A percentile compares a stretch with the other conserved stretches of the same genome.
Conservation (phyloP, 2,888 invertebrate genomes). For the Papilio elwesi region DNA sequence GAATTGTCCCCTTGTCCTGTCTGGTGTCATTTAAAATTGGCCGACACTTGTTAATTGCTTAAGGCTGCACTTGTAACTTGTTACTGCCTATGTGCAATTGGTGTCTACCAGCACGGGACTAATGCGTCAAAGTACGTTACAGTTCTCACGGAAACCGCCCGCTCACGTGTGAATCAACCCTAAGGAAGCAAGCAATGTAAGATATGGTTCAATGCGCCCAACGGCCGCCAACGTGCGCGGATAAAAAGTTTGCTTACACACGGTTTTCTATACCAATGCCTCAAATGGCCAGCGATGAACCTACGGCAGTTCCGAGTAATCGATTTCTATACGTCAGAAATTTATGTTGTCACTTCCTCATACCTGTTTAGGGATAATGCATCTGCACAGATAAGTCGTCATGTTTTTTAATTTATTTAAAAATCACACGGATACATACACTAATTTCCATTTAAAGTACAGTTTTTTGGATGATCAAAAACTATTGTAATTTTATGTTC, state of each 20-base stretch:
- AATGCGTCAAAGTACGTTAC: slow-evolving; percentile 65
- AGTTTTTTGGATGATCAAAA: too few species aligned
- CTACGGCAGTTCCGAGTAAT: slow-evolving; percentile 27
- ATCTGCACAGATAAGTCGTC: slow-evolving; percentile 3
- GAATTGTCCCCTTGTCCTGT: slow-evolving; percentile 57
- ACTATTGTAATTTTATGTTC: too few species aligned
- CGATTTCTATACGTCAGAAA: not conserved
- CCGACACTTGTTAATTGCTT: slow-evolving; percentile 27
- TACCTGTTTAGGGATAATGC: not conserved
- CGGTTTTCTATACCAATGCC: slow-evolving; percentile 44
- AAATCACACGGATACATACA: too few species aligned
- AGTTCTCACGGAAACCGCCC: slow-evolving; percentile 68
- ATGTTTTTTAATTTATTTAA: not conserved
- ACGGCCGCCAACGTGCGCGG: slow-evolving; percentile 58
- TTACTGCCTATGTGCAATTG: slow-evolving; percentile 64
- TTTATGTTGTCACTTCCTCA: not conserved
- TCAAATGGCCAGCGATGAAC: slow-evolving; percentile 34
- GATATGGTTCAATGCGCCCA: slow-evolving; percentile 77
- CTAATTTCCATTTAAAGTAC: too few species aligned
- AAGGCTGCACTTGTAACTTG: slow-evolving; percentile 59
- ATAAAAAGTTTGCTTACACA: slow-evolving; percentile 62
- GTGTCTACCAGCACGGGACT: slow-evolving; percentile 65
- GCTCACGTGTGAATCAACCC: slow-evolving; percentile 57
- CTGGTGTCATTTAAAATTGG: not conserved
- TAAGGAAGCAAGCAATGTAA: slow-evolving; percentile 67